A percentile compares a stretch with the other conserved stretches of the same genome.
phyloP scores from a whole-genome alignment of 2,888 invertebrate species.

The Drosophila sordidapex region DNA sequence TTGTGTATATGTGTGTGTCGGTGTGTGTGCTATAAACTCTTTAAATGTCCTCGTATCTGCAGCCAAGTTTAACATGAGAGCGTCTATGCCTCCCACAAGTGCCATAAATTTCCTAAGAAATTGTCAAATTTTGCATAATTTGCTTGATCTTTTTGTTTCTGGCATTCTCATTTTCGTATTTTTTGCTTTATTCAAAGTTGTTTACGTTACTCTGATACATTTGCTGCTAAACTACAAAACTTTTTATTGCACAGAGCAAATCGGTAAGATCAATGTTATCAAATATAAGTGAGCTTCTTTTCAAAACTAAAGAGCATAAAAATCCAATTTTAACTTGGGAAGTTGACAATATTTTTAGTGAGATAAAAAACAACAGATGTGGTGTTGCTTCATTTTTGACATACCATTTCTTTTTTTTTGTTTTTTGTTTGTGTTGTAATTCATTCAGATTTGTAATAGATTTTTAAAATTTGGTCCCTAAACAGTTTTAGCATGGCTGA shows the following conservation, averaged over 20 bases:
- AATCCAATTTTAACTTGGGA: neutral
- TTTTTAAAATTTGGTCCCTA: constrained; percentile 32
- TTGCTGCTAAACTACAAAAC: neutral
- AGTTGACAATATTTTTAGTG: neutral
- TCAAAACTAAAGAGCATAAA: neutral
- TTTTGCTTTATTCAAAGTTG: constrained; percentile 2
- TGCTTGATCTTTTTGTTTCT: constrained; percentile 7
- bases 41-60: constrained; percentile 50
- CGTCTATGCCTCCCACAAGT: constrained; percentile 53
- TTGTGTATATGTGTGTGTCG: neutral
- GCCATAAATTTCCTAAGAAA: constrained; percentile 55
- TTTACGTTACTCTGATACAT: neutral
- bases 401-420: no score
- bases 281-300: neutral
- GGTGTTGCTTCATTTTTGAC: neutral
- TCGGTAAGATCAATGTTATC: neutral
- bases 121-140: constrained; percentile 46
- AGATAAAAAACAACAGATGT: neutral
- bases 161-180: neutral
- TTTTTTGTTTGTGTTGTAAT: neutral
- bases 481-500: constrained; percentile 44
- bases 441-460: constrained; percentile 12
- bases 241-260: neutral
- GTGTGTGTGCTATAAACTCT: constrained; percentile 50
- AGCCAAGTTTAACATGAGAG: constrained; percentile 20